phyloP scores from a whole-genome alignment of 2,797 vertebrate genomes.

The Parauchenoglanis ngamensis region DNA sequence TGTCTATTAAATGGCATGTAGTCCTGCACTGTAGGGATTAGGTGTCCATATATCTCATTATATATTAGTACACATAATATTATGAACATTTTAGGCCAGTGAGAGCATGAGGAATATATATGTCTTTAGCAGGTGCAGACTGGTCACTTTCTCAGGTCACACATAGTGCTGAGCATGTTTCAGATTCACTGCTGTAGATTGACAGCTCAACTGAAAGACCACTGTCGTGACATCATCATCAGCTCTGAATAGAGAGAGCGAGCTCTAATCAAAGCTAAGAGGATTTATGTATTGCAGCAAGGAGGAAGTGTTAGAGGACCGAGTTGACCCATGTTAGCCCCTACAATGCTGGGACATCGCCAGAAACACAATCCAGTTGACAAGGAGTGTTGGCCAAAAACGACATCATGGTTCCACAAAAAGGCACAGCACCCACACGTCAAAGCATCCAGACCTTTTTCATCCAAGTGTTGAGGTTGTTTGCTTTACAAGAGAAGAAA shows the following conservation, averaged over 20 bases:
- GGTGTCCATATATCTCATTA: constrained; percentile 37
- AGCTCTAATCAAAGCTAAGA: constrained; percentile 25
- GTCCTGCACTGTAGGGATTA: constrained; percentile 39
- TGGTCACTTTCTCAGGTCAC: constrained; percentile 59
- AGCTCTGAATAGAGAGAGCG: constrained; percentile 35
- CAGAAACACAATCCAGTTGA: constrained; percentile 53
- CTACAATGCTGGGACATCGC: constrained; percentile 16
- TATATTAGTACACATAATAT: constrained; percentile 59
- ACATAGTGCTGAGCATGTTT: constrained; percentile 59
- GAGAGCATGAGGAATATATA: constrained; percentile 55
- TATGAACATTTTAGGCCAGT: constrained; percentile 57
- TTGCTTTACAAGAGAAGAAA: constrained; percentile 48
- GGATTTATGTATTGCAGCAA: constrained; percentile 43
- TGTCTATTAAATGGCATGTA: constrained; percentile 42
- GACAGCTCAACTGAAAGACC: constrained; percentile 48
- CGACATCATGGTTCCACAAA: constrained; percentile 60
- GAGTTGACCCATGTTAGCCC: constrained; percentile 25
- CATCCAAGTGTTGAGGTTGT: constrained; percentile 32
- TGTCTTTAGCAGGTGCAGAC: constrained; percentile 62
- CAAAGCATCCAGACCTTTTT: constrained; percentile 53
- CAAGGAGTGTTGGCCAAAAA: constrained; percentile 43
- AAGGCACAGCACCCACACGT: constrained; percentile 50
- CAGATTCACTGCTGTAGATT: constrained; percentile 22
- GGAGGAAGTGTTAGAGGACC: constrained; percentile 24
- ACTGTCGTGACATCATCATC: constrained; percentile 61